These are phyloP conservation scores for Cynodonichthys magdalenae DNA, from an alignment of 2,797 vertebrate species.

Conservation along the genomic window DNA sequence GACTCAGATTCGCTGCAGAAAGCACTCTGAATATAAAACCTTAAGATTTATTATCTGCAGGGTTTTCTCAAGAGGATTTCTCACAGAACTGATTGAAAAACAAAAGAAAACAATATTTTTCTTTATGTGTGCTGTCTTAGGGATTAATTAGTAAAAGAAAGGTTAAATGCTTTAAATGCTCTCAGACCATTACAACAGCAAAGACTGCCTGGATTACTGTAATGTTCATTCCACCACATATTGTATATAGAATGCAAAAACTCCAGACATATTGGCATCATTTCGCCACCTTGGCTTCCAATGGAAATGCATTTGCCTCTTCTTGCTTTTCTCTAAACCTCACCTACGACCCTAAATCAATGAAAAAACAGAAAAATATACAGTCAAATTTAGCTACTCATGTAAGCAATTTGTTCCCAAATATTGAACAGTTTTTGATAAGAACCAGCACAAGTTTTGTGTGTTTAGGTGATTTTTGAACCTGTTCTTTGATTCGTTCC, in stretches of 20 bases:
- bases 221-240: conserved; percentile 17
- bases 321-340: conserved; percentile 21
- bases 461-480: conserved; percentile 5
- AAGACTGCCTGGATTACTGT: conserved; percentile 32
- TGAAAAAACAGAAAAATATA: not conserved
- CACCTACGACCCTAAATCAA: not conserved
- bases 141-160: conserved; percentile 54
- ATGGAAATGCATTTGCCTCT: conserved; percentile 20
- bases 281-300: conserved; percentile 30
- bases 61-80: conserved; percentile 40
- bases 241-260: conserved; percentile 16
- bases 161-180: conserved; percentile 26
- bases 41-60: not conserved
- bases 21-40: not conserved
- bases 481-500: too few relatives aligned
- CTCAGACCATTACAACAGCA: conserved; percentile 22
- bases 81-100: conserved; percentile 24
- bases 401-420: not conserved
- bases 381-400: not conserved
- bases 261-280: conserved; percentile 23
- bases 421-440: conserved; percentile 16
- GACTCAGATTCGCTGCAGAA: not conserved
- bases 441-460: conserved; percentile 13
- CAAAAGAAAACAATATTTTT: conserved; percentile 13
- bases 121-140: conserved; percentile 30